Percentiles rank a stretch among this genome's conserved stretches.
Conservation (phyloP, 2,113 vertebrate species). For the Conger conger region DNA sequence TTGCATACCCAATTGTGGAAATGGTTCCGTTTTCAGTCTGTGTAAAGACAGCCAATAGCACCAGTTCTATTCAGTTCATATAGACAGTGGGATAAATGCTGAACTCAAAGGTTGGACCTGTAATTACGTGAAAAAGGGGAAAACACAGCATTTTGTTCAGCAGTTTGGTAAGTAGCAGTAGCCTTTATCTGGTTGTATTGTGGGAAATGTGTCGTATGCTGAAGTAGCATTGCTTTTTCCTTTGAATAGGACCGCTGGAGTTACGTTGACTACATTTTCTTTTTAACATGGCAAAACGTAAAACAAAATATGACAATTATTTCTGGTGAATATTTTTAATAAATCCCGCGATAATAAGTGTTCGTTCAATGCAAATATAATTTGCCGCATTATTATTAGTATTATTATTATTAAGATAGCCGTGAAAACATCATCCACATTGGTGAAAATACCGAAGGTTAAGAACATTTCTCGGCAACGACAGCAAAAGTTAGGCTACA, state of each 20-base stretch:
- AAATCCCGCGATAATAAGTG: not conserved
- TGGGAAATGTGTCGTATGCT: not conserved
- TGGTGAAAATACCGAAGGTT: not conserved
- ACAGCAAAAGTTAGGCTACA: not conserved
- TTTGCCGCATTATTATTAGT: not conserved
- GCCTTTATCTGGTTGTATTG: not conserved
- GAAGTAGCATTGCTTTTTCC: not conserved
- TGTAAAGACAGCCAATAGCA: slow-evolving; percentile 23
- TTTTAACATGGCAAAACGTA: not conserved
- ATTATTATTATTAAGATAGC: not conserved
- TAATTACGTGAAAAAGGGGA: slow-evolving; percentile 39
- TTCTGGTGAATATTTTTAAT: not conserved
- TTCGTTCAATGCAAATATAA: not conserved
- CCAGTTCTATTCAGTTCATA: slow-evolving; percentile 26
- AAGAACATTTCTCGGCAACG: not conserved
- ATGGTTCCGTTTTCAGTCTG: slow-evolving; percentile 33
- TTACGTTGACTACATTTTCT: too few species aligned
- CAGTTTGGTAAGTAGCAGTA: slow-evolving; percentile 35
- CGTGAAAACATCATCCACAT: not conserved
- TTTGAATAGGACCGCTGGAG: not conserved
- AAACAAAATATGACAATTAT: not conserved
- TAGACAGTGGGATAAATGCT: slow-evolving; percentile 33
- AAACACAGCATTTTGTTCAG: slow-evolving; percentile 13
- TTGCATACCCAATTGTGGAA: slow-evolving; percentile 24
- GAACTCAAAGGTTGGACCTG: slow-evolving; percentile 13